Evolutionary conservation across 2,797 vertebrate species (phyloP).

Genomic region (Crenichthys baileyi): DNA sequence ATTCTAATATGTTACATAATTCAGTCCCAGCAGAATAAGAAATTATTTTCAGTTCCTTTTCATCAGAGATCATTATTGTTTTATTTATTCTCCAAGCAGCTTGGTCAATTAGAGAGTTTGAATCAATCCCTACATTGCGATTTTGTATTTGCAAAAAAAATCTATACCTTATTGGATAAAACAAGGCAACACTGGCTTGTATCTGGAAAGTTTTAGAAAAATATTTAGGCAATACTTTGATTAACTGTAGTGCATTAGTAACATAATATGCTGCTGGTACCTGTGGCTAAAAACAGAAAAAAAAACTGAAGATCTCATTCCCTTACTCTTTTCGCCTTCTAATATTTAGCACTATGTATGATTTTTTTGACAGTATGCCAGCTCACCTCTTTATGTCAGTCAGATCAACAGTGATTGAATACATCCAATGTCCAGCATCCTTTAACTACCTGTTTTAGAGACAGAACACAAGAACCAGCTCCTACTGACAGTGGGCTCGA

Average conservation of each 20-base stretch:
- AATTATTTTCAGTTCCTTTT: background rate
- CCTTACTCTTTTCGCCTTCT: background rate
- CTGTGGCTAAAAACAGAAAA: background rate
- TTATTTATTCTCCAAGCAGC: background rate
- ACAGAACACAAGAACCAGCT: background rate
- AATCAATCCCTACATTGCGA: background rate
- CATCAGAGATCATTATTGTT: background rate
- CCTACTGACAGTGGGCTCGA: background rate
- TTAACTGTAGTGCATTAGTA: background rate
- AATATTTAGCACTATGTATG: background rate
- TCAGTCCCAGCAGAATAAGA: background rate
- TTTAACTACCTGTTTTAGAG: background rate
- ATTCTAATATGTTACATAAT: too few species aligned
- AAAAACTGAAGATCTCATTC: background rate
- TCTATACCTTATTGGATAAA: background rate
- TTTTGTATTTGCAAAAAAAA: background rate
- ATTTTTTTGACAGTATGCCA: constrained; percentile 7
- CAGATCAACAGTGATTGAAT: constrained; percentile 5
- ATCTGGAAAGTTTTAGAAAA: background rate
- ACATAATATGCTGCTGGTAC: background rate
- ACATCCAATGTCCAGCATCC: background rate
- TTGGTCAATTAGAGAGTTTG: background rate
- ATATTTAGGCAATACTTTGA: background rate
- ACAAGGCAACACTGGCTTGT: background rate
- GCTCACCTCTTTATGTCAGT: constrained; percentile 1